These are phyloP conservation scores for Ceramica pisi DNA, from an alignment of 2,888 invertebrate genomes.

Conservation along the genomic window DNA sequence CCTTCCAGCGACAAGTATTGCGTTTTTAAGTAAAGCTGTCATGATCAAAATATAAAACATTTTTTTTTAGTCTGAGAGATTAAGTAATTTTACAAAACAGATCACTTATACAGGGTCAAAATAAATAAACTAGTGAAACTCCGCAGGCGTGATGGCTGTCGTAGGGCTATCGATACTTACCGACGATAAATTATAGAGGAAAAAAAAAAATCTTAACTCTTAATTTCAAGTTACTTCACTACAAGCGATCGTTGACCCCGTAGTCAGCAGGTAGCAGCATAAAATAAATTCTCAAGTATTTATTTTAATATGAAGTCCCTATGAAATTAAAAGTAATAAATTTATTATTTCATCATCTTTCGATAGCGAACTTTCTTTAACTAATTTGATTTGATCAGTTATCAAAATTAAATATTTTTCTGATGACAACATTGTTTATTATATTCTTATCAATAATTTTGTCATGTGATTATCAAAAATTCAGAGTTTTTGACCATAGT, in stretches of 20 bases:
- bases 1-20: slow-evolving; percentile 18
- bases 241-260: background rate
- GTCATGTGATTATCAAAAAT: too few relatives aligned
- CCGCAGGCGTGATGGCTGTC: too few relatives aligned
- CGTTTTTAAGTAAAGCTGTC: slow-evolving; percentile 11
- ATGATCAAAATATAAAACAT: background rate
- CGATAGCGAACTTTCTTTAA: background rate
- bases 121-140: too few relatives aligned
- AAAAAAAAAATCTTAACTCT: background rate
- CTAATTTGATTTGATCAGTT: background rate
- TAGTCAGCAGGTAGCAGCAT: background rate
- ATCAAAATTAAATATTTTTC: background rate
- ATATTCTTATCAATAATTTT: background rate
- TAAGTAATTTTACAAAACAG: background rate
- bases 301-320: too few relatives aligned
- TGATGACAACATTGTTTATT: too few relatives aligned
- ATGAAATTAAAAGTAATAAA: background rate
- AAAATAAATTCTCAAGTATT: too few relatives aligned
- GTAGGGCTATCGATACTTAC: background rate
- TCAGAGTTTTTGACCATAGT: too few relatives aligned
- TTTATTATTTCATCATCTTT: too few relatives aligned
- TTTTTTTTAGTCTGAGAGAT: background rate
- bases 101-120: background rate
- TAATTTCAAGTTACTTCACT: too few relatives aligned
- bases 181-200: background rate